Evolutionary conservation across 2,113 vertebrate genomes (phyloP), one percentile per base, ranked within the genome.

Genomic region (Platysteira castanea): DNA sequence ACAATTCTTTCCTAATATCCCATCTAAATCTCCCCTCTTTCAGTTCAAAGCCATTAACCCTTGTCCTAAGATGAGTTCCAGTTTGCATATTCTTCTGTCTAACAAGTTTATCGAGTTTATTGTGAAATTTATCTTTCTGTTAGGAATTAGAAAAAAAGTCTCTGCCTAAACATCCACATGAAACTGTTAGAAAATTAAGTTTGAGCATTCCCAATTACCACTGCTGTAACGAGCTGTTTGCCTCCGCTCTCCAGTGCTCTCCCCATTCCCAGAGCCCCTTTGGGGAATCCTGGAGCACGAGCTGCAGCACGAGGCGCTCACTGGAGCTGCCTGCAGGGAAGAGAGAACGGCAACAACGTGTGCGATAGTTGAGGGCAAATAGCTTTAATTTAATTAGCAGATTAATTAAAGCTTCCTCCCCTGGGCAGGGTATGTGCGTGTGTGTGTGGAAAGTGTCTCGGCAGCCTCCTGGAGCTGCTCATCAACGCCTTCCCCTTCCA

Each of bases 341-440:
- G 81, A 94, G 60, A 57, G 81, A 79, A 94, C 89, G 27, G 60
- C 35, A 71, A n/a, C 53, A 73, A 81, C 10, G 7, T 12, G 30
- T 76, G 37, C 47, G 39, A 79, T 85, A 50, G 93, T 84, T 53
- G 74, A 96, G 88, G 75, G 86, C 90, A 96, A 92, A 95, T 81
- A 92, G 75, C 63, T 96, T 95, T 96, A 96, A 96, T 97, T 96
- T 91, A 97, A 97, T 97, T 97, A 97, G 78, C 46, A 59, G 90
- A 96, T 95, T 96, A 97, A 96, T 97, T 97, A 97, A 97, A 97
- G 37, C 80, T 94, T 95, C 89, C 90, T 95, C 93, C 75, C 93
- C 76, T 94, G 91, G 57, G 96, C 68, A 75, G 86, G 76, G 42
- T 10, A 15, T 47, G 8, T 63, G 79, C 30, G 37, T 52, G 59